A percentile compares a stretch with the other conserved stretches of the same genome.
Conservation (phyloP, 2,888 invertebrate species). For the Onchidella celtica region DNA sequence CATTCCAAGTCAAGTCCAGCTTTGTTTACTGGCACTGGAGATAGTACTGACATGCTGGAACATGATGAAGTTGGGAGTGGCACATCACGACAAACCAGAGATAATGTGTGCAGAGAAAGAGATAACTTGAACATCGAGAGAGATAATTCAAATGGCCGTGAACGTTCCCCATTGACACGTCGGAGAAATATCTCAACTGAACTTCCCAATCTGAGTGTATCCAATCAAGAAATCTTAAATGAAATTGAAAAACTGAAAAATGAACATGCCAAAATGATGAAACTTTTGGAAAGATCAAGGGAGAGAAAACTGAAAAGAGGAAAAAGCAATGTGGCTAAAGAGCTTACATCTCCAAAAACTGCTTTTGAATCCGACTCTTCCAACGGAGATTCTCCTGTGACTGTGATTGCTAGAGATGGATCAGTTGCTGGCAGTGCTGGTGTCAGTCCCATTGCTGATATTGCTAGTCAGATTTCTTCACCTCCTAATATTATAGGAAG, state of each 20-base stretch:
- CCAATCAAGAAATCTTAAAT: constrained; percentile 50
- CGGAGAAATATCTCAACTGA: not conserved
- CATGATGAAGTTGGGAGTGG: not conserved
- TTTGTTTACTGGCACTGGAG: not conserved
- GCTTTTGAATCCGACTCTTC: constrained; percentile 44
- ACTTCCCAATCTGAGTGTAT: not conserved
- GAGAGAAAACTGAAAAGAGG: constrained; percentile 1
- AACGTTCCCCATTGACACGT: constrained; percentile 38
- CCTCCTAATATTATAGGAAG: not conserved
- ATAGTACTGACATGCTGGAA: not conserved
- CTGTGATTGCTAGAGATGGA: constrained; percentile 46
- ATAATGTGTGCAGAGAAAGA: not conserved
- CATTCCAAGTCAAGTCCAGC: not conserved
- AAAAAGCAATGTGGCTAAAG: not conserved
- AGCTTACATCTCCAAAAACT: constrained; percentile 8
- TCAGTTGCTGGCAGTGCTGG: constrained; percentile 18
- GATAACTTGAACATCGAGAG: not conserved
- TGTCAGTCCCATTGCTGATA: constrained; percentile 11
- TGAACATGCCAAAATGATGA: constrained; percentile 71
- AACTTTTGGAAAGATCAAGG: constrained; percentile 58
- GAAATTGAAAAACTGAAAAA: constrained; percentile 68
- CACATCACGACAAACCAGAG: not conserved
- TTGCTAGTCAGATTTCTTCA: not conserved
- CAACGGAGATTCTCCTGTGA: constrained; percentile 49
- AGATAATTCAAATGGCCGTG: not conserved